Evolutionary conservation across 2,113 vertebrate genomes (phyloP).

Genomic region (Syrmaticus mikado): DNA sequence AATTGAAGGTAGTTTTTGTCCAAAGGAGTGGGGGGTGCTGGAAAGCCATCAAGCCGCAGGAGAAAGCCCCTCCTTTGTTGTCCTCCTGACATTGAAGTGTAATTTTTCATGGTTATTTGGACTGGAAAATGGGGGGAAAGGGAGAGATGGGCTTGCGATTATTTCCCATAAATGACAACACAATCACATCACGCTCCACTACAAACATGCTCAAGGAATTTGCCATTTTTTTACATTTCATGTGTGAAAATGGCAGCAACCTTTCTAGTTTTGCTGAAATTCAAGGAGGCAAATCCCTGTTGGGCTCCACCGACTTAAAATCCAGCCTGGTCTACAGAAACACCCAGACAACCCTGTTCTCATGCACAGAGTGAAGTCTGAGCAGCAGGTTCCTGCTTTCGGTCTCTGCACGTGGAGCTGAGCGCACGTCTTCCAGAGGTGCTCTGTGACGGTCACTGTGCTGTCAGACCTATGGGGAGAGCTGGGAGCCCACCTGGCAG

Average conservation of each 20-base stretch:
- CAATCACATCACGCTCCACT: constrained; percentile 95
- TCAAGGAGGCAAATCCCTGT: constrained; percentile 29
- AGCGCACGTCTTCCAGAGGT: fast-evolving
- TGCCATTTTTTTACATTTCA: constrained; percentile 91
- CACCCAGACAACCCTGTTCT: not conserved
- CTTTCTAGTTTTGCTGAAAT: constrained; percentile 40
- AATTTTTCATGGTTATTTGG: constrained; percentile 99
- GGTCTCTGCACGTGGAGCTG: not conserved
- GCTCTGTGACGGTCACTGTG: not conserved
- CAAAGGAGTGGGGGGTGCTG: constrained; percentile 66
- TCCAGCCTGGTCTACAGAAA: not conserved
- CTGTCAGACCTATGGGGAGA: too few relatives aligned
- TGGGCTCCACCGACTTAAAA: not conserved
- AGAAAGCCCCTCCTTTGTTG: constrained; percentile 86
- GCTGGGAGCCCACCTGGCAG: not conserved
- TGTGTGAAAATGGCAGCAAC: constrained; percentile 80
- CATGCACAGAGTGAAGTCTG: too few relatives aligned
- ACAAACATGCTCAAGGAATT: constrained; percentile 89
- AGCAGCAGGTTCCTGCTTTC: not conserved
- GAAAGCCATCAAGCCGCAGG: constrained; percentile 76
- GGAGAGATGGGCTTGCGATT: constrained; percentile 91
- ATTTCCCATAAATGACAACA: constrained; percentile 99
- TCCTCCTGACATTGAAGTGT: constrained; percentile 94
- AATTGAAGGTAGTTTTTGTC: constrained; percentile 80
- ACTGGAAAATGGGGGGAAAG: constrained; percentile 92